A percentile compares a stretch with the other conserved stretches of the same genome.
phyloP scores from a whole-genome alignment of 2,113 vertebrate genomes.

The Cariama cristata region DNA sequence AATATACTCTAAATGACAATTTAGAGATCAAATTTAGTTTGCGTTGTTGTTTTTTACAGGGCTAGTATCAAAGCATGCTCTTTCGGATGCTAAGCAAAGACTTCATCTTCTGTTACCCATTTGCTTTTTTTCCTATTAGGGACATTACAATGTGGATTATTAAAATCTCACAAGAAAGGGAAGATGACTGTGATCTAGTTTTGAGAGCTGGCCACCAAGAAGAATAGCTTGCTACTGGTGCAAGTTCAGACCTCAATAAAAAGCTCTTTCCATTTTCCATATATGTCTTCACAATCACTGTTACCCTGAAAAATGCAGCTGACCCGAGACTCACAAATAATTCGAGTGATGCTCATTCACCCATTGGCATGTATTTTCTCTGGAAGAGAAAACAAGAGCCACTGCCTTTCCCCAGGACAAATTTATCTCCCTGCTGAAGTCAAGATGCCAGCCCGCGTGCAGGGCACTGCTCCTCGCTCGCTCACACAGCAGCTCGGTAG shows the following conservation, averaged over 20 bases:
- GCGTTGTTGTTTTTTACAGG: not conserved
- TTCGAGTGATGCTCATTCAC: not conserved
- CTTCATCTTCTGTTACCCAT: not conserved
- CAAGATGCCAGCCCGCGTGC: not conserved
- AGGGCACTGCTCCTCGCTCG: not conserved
- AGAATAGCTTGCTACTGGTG: not conserved
- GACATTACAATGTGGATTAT: not conserved
- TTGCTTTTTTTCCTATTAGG: not conserved
- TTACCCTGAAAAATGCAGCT: not conserved
- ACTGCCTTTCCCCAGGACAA: not conserved
- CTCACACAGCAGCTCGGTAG: rapidly evolving
- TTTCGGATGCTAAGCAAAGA: not conserved
- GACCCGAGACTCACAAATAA: not conserved
- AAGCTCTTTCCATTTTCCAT: not conserved
- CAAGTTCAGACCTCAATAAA: not conserved
- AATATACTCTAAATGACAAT: not conserved
- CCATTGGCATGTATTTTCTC: not conserved
- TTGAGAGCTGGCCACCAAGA: not conserved
- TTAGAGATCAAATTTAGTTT: not conserved
- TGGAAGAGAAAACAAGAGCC: not conserved
- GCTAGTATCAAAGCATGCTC: not conserved
- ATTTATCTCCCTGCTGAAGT: not conserved
- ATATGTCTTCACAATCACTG: not conserved
- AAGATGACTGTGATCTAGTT: not conserved
- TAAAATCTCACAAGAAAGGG: not conserved